Conservation (phyloP, 2,797 vertebrate genomes). For the Gallinago nigripennis region DNA sequence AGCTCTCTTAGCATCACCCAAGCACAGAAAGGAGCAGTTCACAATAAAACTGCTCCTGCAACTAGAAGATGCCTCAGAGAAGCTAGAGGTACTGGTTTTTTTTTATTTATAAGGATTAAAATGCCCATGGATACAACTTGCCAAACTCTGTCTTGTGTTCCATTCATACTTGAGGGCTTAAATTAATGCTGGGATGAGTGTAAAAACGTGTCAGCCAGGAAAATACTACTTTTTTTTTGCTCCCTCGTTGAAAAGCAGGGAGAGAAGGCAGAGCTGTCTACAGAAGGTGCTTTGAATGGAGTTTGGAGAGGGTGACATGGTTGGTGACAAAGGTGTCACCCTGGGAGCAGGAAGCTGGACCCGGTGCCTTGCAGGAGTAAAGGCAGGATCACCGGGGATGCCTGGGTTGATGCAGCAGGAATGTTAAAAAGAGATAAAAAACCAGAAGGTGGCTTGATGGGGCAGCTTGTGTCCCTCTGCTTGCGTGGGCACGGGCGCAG, state of each 20-base stretch:
- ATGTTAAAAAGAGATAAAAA: neutral
- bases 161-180: neutral
- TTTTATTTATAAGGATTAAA: neutral
- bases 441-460: neutral
- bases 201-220: neutral
- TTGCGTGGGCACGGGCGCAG: accelerated
- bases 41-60: neutral
- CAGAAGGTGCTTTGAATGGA: neutral
- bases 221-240: neutral
- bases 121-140: too few species aligned
- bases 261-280: neutral
- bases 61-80: neutral
- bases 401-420: accelerated
- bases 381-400: neutral
- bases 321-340: neutral
- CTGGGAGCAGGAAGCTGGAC: neutral
- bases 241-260: neutral
- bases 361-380: neutral
- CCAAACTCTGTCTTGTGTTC: neutral
- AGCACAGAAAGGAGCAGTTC: neutral
- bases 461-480: neutral
- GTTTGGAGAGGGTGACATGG: neutral
- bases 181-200: neutral
- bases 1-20: neutral
- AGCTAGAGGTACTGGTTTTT: neutral